Base-by-base conservation (phyloP, 2,113 vertebrate species). In the Pygathrix nemaeus region DNA sequence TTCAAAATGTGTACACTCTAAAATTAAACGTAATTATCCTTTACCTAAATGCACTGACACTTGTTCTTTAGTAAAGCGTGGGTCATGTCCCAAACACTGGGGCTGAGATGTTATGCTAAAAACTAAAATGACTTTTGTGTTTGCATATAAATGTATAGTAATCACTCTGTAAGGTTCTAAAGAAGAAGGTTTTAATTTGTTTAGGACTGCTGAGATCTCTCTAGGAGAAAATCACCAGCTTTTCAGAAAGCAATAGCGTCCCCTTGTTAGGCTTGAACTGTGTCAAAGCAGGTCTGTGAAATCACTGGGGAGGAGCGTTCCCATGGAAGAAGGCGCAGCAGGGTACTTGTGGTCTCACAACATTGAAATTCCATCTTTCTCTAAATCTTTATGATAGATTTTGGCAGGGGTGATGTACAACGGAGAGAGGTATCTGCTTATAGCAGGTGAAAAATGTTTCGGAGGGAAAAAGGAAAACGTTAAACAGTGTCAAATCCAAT, bases 311-410 rank as follows among this genome's bases (percentile, higher is more conserved):
- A 90, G 94, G 84, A 96, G 57, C 70, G 38, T 25, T 3, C 23
- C 40, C 5, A n/a, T 52, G 88, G 91, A 84, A 68, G 70, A 32
- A 72, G 78, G 90, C 96, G 95, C 97, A 98, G 94, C 94, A 43
- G 95, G 84, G 61, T 87, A 93, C 94, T 92, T 78, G 66, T 73
- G 75, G 79, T 78, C 97, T 98, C 93, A 76, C 83, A 97, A 52
- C 94, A 97, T 57, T 97, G 97, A 98, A 97, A 98, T 93, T 95
- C 97, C 85, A 30, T 95, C 79, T 97, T 92, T 89, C 79, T 97
- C 79, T 97, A 21, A 80, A 82, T 93, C 98, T 98, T 95, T 96
- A 93, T 83, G 97, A 97, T 93, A 90, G 93, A 81, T 72, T 97
- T 86, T 92, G 89, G 89, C 95, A 97, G 95, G 79, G 55, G 88